phyloP scores from a whole-genome alignment of 2,797 vertebrate genomes.

The Steatocranus sp. region DNA sequence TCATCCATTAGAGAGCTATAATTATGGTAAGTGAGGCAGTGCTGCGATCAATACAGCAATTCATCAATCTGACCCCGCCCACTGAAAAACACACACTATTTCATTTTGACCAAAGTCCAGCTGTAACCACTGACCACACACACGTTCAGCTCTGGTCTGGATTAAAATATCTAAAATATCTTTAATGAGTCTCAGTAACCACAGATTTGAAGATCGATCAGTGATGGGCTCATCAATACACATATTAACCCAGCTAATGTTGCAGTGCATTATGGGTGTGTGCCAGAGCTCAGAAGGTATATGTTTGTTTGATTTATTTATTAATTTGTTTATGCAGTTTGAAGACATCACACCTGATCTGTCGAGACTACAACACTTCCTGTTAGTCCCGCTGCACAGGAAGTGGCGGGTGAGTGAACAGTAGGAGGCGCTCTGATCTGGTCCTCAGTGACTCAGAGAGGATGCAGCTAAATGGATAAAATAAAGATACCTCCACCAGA shows the following conservation, averaged over 20 bases:
- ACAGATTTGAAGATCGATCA: background rate
- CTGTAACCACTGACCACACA: constrained; percentile 67
- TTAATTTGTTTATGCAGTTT: background rate
- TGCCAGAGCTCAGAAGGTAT: background rate
- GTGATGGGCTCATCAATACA: background rate
- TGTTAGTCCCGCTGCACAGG: background rate
- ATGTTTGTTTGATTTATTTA: background rate
- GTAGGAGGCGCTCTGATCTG: background rate
- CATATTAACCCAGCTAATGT: background rate
- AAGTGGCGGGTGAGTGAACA: background rate
- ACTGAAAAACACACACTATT: constrained; percentile 73
- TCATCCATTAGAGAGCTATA: constrained; percentile 90
- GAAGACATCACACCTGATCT: background rate
- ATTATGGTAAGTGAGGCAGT: constrained; percentile 96
- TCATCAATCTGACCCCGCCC: constrained; percentile 81
- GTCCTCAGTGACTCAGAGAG: background rate
- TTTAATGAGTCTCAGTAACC: background rate
- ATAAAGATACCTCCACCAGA: background rate
- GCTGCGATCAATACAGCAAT: constrained; percentile 88
- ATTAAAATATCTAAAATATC: background rate
- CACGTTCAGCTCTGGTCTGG: background rate
- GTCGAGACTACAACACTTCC: background rate
- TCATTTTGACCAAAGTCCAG: constrained; percentile 79
- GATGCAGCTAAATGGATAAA: background rate
- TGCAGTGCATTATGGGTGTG: background rate